Evolutionary conservation across 1,140 invertebrate genomes (phyloP), one percentile per base, ranked within the genome.

Genomic region (Sinella curviseta): DNA sequence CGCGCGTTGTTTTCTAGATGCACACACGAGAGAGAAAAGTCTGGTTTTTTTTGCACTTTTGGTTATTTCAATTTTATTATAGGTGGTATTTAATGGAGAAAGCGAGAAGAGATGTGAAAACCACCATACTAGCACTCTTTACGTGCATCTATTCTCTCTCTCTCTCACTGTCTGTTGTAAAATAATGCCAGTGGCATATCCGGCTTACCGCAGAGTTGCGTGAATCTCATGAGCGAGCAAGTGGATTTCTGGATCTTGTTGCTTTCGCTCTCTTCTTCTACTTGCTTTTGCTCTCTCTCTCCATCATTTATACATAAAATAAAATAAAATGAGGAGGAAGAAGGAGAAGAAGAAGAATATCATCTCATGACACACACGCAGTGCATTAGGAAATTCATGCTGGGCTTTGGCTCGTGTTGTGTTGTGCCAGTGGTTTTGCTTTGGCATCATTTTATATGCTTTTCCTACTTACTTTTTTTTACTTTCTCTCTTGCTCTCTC

Each of bases 341-440:
- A n/a, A n/a, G n/a, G n/a, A n/a, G n/a, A n/a, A n/a, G n/a, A n/a
- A 70, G 31, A 20, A 20, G 65, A 70, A 70, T 70, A 70, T 70
- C 65, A 70, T 70, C 26, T n/a, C n/a, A n/a, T n/a, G n/a, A n/a
- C n/a, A n/a, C n/a, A 70, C 65, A 70, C 31, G 65, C 65, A 70
- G 65, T 70, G 65, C 65, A 70, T 70, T 70, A 70, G 65, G 65
- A 70, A 70, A 70, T 48, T 70, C 65, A 70, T 70, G 65, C 65
- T 70, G 65, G 65, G 65, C 31, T 70, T 70, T 70, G 65, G 65
- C 65, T 70, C 65, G 30, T 70, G 65, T 1, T n/a, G n/a, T n/a
- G n/a, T n/a, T n/a, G n/a, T n/a, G n/a, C n/a, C n/a, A n/a, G n/a
- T n/a, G n/a, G n/a, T n/a, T n/a, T n/a, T n/a, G n/a, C n/a, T 30